Evolutionary conservation across 2,797 vertebrate genomes (phyloP), one percentile per base, ranked within the genome.

Genomic region (Acipenser ruthenus): DNA sequence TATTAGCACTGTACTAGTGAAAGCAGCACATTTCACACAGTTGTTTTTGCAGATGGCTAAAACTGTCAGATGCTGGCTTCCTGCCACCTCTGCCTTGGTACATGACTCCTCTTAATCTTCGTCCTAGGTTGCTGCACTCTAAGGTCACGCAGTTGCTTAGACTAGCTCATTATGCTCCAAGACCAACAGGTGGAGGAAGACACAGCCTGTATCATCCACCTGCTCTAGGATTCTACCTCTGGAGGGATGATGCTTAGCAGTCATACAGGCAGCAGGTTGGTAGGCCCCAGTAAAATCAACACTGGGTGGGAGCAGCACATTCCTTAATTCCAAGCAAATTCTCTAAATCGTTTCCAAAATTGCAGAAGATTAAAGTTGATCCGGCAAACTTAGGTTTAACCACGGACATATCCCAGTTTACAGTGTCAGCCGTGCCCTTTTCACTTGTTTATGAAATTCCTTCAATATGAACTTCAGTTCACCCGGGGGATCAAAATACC

Each of bases 401-500:
- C 47, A 55, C 68, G 68, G 69, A 73, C 66, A 68, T 65, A 73
- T 72, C 65, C 70, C 66, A 71, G 67, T 50, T 65, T 8, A 50
- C 50, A 51, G 60, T 56, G 68, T 48, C 60, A 61, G 12, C 67
- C 51, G 58, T 61, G 48, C 55, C 53, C 62, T 58, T 13, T 58
- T 6, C 2, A 15, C 2, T 15, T 10, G 55, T 58, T 58, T 58
- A 58, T n/a, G 6, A 10, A 11, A n/a, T n/a, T 13, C 55, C 13
- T 11, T 13, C 4, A 58, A 58, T 58, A n/a, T 58, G 12, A 58
- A 58, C 55, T 58, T 58, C 9, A 11, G 1, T 58, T 58, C 55
- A 12, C 11, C 55, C 6, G 13, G 9, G 9, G 55, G 15, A 58
- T 58, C 13, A 58, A 58, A 58, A n/a, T 37, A 58, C 6, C 12